A percentile compares a stretch with the other conserved stretches of the same genome.
Conservation (phyloP, 35 echinoderm and acorn worm genomes). For the Holothuria glaberrima region DNA sequence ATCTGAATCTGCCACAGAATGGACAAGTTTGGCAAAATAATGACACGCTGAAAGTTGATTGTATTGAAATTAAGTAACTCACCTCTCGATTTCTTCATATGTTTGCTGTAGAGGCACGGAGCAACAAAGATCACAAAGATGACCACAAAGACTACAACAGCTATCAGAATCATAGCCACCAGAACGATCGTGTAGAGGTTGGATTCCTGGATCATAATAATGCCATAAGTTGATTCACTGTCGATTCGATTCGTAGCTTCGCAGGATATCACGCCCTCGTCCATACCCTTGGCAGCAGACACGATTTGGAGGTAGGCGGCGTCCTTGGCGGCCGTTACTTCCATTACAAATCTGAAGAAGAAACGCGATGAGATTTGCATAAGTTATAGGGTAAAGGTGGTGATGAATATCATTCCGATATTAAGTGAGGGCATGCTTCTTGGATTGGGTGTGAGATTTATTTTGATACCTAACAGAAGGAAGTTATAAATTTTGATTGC, state of each 20-base stretch:
- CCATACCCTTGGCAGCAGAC: slow-evolving; percentile 85
- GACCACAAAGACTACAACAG: slow-evolving; percentile 64
- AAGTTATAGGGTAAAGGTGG: too few species aligned
- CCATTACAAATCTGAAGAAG: slow-evolving; percentile 73
- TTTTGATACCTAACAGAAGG: too few species aligned
- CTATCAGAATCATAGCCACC: slow-evolving; percentile 75
- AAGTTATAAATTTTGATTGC: too few species aligned
- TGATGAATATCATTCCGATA: neutral
- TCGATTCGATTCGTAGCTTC: slow-evolving; percentile 85
- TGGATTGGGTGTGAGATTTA: too few species aligned
- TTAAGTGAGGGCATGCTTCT: neutral
- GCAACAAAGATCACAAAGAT: slow-evolving; percentile 69
- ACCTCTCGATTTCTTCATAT: slow-evolving; percentile 77
- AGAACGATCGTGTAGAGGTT: slow-evolving; percentile 76
- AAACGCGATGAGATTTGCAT: neutral
- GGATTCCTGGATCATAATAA: slow-evolving; percentile 75
- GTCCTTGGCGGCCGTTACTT: slow-evolving; percentile 57
- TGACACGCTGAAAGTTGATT: neutral
- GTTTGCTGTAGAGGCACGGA: slow-evolving; percentile 69
- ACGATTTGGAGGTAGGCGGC: slow-evolving; percentile 73
- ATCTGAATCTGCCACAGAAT: too few species aligned
- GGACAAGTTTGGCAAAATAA: too few species aligned
- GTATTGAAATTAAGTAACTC: neutral
- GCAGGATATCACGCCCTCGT: slow-evolving; percentile 75
- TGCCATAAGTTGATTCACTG: slow-evolving; percentile 30